Base-by-base conservation (phyloP, 30 jellyfish, hydroid and myxozoan genomes). In the Sanderia malayensis region DNA sequence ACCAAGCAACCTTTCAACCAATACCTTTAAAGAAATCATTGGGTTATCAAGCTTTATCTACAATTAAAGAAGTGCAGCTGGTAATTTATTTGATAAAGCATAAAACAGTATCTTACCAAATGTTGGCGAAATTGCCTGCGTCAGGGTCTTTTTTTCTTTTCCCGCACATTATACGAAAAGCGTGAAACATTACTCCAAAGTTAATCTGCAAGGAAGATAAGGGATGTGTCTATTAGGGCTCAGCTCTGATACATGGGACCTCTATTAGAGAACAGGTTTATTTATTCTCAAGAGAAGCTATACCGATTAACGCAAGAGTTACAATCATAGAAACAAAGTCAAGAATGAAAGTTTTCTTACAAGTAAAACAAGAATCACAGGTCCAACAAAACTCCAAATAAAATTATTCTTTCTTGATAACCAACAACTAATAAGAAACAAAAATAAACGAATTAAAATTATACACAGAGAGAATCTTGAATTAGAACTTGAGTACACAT, bases 1-100 rank as follows among this genome's bases (percentile, higher is more conserved):
- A 87, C 94, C 17, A 73, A 76, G 61, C 94, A 83, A 30, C 96
- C 96, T 53, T 87, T 87, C 41, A 87, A 62, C 96, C 96, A 87
- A 46, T 87, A 87, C 96, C 96, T 86, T 47, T 1, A 34, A 79
- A 1, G 44, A 47, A 17, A n/a, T n/a, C n/a, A n/a, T n/a, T n/a
- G n/a, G n/a, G n/a, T n/a, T n/a, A n/a, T n/a, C n/a, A n/a, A n/a
- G n/a, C n/a, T n/a, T n/a, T n/a, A n/a, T n/a, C n/a, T n/a, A n/a
- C n/a, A n/a, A n/a, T n/a, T n/a, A n/a, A n/a, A n/a, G n/a, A n/a
- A n/a, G n/a, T n/a, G n/a, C n/a, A n/a, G n/a, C n/a, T n/a, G n/a
- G n/a, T n/a, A n/a, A n/a, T n/a, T n/a, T n/a, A n/a, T n/a, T n/a
- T n/a, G n/a, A n/a, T n/a, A n/a, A n/a, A n/a, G n/a, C n/a, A n/a